Percentiles rank a stretch among this genome's conserved stretches.
phyloP scores from a whole-genome alignment of 2,888 invertebrate genomes.

The Elysia crispata region DNA sequence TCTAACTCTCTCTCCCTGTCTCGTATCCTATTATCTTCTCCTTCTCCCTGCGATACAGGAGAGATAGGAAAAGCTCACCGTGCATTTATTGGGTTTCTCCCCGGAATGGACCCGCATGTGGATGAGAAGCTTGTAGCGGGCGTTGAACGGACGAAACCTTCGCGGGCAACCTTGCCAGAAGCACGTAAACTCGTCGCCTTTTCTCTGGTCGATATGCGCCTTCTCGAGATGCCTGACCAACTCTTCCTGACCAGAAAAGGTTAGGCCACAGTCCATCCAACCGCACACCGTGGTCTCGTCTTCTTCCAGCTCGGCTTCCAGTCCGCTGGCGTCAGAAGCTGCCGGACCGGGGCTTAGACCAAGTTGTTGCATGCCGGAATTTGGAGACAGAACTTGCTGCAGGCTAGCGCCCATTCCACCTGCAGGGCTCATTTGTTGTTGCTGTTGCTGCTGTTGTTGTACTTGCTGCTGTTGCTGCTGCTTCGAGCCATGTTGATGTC shows the following conservation, averaged over 20 bases:
- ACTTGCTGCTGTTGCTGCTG: conserved; percentile 38
- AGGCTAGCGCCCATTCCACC: not conserved
- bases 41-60: not conserved
- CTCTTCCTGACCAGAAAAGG: conserved; percentile 74
- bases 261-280: conserved; percentile 75
- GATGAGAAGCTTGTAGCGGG: conserved; percentile 77
- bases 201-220: conserved; percentile 76
- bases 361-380: too few species aligned
- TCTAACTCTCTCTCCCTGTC: conserved; percentile 21
- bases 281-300: conserved; percentile 64
- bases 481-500: not conserved
- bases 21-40: not conserved
- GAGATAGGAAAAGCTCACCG: conserved; percentile 65
- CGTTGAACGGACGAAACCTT: conserved; percentile 76
- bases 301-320: conserved; percentile 65
- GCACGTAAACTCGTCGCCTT: conserved; percentile 77
- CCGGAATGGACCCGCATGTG: conserved; percentile 78
- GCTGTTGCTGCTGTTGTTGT: conserved; percentile 42
- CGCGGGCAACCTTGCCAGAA: conserved; percentile 76
- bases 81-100: conserved; percentile 77
- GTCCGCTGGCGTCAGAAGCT: not conserved
- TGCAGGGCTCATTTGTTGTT: conserved; percentile 25
- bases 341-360: too few species aligned
- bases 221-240: conserved; percentile 77
- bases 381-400: not conserved